These are phyloP conservation scores for Fabriciana adippe DNA, from an alignment of 2,888 invertebrate genomes.

Conservation along the genomic window DNA sequence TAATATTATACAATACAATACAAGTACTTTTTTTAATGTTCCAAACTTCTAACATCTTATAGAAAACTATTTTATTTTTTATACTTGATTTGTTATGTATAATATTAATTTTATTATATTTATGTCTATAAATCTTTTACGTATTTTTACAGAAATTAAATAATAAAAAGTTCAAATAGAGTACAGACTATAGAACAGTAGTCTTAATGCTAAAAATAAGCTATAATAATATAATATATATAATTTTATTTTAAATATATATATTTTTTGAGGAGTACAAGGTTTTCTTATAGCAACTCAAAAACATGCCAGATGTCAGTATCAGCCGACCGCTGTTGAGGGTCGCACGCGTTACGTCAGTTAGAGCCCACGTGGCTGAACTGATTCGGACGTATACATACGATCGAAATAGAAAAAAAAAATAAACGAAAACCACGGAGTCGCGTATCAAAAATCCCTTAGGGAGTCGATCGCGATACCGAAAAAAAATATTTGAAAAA, in stretches of 20 bases:
- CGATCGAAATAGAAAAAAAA: constrained; percentile 21
- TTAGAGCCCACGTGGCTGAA: constrained; percentile 66
- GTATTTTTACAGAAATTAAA: too few relatives aligned
- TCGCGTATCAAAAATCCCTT: constrained; percentile 31
- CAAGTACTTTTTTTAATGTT: too few relatives aligned
- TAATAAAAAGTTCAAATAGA: too few relatives aligned
- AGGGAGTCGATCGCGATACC: constrained; percentile 47
- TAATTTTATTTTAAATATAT: background rate
- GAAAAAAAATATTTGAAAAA: background rate
- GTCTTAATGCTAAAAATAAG: too few relatives aligned
- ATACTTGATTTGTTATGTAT: too few relatives aligned
- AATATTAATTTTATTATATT: too few relatives aligned
- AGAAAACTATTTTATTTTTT: too few relatives aligned
- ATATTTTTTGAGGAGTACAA: background rate
- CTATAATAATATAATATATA: background rate
- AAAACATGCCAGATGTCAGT: constrained; percentile 42
- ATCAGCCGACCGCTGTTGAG: constrained; percentile 50
- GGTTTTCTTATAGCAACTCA: constrained; percentile 17
- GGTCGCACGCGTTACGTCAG: constrained; percentile 55
- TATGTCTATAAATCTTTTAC: too few relatives aligned
- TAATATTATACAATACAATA: too few relatives aligned
- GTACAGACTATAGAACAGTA: too few relatives aligned
- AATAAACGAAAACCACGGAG: constrained; percentile 19
- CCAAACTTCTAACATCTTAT: too few relatives aligned
- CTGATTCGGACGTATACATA: constrained; percentile 47